Evolutionary conservation across 2,797 vertebrate species (phyloP).

Genomic region (Austrolebias charrua): DNA sequence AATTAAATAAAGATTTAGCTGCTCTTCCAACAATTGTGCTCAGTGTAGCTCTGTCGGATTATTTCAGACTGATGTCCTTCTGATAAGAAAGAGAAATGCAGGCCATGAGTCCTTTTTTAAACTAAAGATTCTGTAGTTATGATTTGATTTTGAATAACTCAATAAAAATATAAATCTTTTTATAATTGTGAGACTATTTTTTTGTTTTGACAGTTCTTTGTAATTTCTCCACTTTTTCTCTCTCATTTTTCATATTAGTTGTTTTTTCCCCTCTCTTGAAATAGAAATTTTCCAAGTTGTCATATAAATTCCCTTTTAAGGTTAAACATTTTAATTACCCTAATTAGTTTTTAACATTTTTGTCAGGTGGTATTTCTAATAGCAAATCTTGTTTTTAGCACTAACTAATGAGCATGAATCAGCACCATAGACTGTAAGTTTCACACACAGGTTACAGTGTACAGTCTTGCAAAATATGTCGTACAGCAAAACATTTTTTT

Average conservation of each 20-base stretch:
- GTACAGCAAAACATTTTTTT: not conserved
- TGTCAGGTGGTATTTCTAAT: not conserved
- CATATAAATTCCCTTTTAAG: slow-evolving; percentile 1
- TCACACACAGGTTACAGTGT: not conserved
- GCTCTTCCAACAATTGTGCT: not conserved
- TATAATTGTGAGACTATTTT: not conserved
- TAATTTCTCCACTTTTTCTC: slow-evolving; percentile 4
- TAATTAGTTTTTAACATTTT: slow-evolving; percentile 4
- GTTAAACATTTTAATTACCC: not conserved
- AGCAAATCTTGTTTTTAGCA: not conserved
- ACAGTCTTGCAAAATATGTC: not conserved
- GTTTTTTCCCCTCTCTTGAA: not conserved
- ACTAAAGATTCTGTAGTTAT: slow-evolving; percentile 4
- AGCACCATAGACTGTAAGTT: not conserved
- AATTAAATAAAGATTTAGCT: not conserved
- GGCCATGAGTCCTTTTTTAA: too few species aligned
- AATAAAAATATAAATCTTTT: too few species aligned
- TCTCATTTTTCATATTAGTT: slow-evolving; percentile 2
- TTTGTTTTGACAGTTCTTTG: not conserved
- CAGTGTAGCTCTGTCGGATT: not conserved
- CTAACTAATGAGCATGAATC: not conserved
- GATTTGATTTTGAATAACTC: not conserved
- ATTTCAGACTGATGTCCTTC: not conserved
- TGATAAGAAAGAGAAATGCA: too few species aligned
- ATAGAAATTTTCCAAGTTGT: slow-evolving; percentile 7